Evolutionary conservation across 2,113 vertebrate genomes (phyloP).

Genomic region (Caretta caretta): DNA sequence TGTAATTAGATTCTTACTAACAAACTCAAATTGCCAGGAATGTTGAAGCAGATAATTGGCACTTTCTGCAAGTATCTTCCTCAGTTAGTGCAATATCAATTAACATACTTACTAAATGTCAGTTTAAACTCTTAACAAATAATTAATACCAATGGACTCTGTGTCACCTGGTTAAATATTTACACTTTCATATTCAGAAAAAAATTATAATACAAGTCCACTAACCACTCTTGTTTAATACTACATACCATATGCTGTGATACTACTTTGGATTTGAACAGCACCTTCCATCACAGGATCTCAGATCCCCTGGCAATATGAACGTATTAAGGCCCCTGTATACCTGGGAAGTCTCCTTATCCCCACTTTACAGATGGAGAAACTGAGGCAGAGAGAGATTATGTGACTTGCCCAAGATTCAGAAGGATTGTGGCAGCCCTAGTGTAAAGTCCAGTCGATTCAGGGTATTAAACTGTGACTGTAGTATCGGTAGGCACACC

Average conservation of each 20-base stretch:
- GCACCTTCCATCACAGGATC: not conserved
- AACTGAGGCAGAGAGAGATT: not conserved
- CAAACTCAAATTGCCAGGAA: constrained; percentile 83
- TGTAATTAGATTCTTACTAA: constrained; percentile 85
- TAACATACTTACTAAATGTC: constrained; percentile 79
- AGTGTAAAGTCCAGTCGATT: not conserved
- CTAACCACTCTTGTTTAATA: not conserved
- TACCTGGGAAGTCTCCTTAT: not conserved
- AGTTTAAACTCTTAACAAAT: constrained; percentile 75
- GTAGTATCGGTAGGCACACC: not conserved
- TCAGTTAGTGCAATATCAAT: constrained; percentile 74
- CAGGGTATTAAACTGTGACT: not conserved
- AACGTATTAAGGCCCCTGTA: not conserved
- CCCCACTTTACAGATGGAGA: not conserved
- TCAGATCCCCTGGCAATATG: not conserved
- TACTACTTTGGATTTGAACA: not conserved
- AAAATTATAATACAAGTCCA: constrained; percentile 25
- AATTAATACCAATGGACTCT: constrained; percentile 67
- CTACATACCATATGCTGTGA: not conserved
- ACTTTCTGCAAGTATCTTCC: constrained; percentile 81
- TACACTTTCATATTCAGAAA: constrained; percentile 42
- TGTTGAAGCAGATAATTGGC: constrained; percentile 83
- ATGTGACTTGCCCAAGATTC: not conserved
- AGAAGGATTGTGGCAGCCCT: not conserved
- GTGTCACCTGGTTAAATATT: constrained; percentile 65